Conservation (phyloP, 2,888 invertebrate genomes). For the Agriopis aurantiaria region DNA sequence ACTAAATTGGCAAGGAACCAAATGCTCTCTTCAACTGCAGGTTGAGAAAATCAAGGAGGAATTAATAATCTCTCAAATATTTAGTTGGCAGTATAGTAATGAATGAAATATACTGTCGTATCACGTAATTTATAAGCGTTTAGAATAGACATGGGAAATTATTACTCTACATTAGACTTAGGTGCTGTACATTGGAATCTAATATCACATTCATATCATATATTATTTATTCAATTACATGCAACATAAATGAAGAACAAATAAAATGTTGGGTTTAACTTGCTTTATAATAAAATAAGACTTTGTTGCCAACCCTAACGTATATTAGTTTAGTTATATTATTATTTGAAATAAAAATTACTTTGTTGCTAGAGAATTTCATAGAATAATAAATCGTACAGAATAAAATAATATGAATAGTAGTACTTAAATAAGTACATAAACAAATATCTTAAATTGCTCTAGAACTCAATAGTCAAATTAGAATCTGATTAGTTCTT, state of each 20-base stretch:
- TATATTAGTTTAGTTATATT: neutral
- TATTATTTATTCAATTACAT: neutral
- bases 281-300: neutral
- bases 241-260: neutral
- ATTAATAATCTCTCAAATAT: conserved; percentile 29
- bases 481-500: conserved; percentile 50
- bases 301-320: neutral
- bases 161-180: neutral
- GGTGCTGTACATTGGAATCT: neutral
- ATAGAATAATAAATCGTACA: neutral
- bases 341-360: neutral
- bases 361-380: neutral
- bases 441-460: too few relatives aligned
- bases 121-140: conserved; percentile 9
- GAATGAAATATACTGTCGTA: conserved; percentile 15
- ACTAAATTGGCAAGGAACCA: conserved; percentile 34
- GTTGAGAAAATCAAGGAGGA: neutral
- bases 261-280: neutral
- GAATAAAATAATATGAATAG: too few relatives aligned
- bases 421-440: too few relatives aligned
- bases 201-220: neutral
- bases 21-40: neutral
- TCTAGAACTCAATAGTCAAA: conserved; percentile 23
- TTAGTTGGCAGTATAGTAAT: conserved; percentile 19
- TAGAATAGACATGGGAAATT: conserved; percentile 4